Base-by-base conservation (phyloP, 2,797 vertebrate genomes). In the Lycodopsis pacificus region DNA sequence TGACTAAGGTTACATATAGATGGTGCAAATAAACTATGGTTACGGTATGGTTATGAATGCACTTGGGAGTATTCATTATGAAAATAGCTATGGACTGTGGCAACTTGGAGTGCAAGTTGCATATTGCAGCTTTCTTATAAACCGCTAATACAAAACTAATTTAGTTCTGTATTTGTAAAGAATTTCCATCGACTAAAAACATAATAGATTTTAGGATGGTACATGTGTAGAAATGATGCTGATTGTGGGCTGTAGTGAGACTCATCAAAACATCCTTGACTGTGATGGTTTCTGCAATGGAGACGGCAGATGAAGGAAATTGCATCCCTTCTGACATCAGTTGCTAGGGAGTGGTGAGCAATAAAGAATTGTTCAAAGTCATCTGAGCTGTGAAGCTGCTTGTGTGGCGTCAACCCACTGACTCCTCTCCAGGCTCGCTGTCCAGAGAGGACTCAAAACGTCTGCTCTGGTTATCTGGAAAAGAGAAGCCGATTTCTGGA, bases 291-390 rank as follows among this genome's bases (percentile, higher is more conserved):
- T 73, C 58, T 86, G 73, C 69, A 57, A 44, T 11, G 42, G 25
- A 57, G 75, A 79, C 75, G 62, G 78, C 66, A 42, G 54, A 86
- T 78, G 73, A 86, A 87, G 78, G 80, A 85, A 81, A 79, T 49
- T 27, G 65, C 54, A 57, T 80, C 76, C 61, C 34, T 63, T 76
- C 79, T 46, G 65, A 79, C 38, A 61, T 88, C 76, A 71, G 84
- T 85, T 88, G 59, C 85, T 49, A 76, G 71, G 82, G 82, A 86
- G 81, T 65, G 76, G 72, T 51, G 32, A 75, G 65, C 72, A 80
- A 77, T 64, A 76, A 81, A 62, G 67, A 74, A 59, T 48, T 8
- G 2, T 42, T 80, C 46, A 69, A 30, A 84, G 79, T 56, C 77
- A 87, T 87, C 73, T 76, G 62, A 75, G 71, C 66, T 2, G 22